A percentile compares a stretch with the other conserved stretches of the same genome.
Conservation (phyloP, 2,797 vertebrate species). For the Microctenopoma stevenorrisi region DNA sequence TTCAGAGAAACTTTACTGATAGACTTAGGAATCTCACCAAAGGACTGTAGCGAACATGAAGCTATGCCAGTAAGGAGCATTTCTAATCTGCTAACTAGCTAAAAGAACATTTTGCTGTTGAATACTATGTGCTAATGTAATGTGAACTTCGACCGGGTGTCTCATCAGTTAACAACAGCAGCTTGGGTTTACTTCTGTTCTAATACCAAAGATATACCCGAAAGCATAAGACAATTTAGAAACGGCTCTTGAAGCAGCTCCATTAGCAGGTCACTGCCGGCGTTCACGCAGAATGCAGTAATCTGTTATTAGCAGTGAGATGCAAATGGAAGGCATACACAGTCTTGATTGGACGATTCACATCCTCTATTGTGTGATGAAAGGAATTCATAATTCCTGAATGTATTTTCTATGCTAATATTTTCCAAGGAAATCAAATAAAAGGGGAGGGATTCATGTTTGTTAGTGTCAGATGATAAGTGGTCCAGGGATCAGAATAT, state of each 20-base stretch:
- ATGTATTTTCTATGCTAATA: conserved; percentile 48
- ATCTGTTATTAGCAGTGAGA: conserved; percentile 38
- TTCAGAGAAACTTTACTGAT: background rate
- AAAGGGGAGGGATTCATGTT: conserved; percentile 47
- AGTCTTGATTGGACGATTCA: conserved; percentile 10
- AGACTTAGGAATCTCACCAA: background rate
- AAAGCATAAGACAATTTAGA: conserved; percentile 1
- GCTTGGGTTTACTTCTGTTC: conserved; percentile 14
- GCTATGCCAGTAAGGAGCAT: conserved; percentile 7
- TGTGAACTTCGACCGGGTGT: conserved; percentile 16
- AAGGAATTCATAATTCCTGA: conserved; percentile 36
- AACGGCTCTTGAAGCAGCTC: conserved; percentile 13
- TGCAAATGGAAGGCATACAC: conserved; percentile 34
- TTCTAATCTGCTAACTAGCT: conserved; percentile 10
- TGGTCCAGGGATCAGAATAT: conserved; percentile 50
- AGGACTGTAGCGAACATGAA: background rate
- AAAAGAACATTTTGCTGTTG: background rate
- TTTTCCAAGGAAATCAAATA: conserved; percentile 53
- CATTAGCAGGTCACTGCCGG: conserved; percentile 38
- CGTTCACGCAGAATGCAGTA: conserved; percentile 23
- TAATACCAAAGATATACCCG: conserved; percentile 37
- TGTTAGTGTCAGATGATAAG: conserved; percentile 56
- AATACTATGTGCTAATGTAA: background rate
- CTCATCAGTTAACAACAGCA: conserved; percentile 19
- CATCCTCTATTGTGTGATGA: conserved; percentile 32